Percentiles rank a stretch among this genome's conserved stretches.
These are phyloP conservation scores for Sula dactylatra DNA, from an alignment of 2,113 vertebrate species.

Conservation along the genomic window DNA sequence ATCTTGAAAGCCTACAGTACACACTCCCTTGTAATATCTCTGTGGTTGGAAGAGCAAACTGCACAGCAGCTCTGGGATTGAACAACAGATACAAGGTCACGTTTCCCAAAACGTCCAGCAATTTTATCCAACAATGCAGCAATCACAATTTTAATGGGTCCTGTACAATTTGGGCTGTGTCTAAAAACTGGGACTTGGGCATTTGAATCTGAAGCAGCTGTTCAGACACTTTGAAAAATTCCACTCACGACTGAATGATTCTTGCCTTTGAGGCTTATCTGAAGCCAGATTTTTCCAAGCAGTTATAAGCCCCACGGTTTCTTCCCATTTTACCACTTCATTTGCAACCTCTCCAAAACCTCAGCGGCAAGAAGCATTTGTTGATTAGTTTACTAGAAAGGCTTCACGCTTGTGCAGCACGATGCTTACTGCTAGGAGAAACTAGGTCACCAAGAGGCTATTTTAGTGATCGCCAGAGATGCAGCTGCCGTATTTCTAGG, in stretches of 20 bases:
- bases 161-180: no score
- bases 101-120: not conserved
- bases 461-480: not conserved
- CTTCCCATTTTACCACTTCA: not conserved
- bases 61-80: not conserved
- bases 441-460: constrained; percentile 34
- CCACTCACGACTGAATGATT: not conserved
- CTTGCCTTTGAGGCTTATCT: not conserved
- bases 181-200: not conserved
- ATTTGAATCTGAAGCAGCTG: not conserved
- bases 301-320: rapidly evolving
- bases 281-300: not conserved
- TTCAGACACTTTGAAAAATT: not conserved
- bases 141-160: not conserved
- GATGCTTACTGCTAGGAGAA: not conserved
- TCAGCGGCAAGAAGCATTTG: not conserved
- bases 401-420: not conserved
- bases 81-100: not conserved
- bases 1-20: not conserved
- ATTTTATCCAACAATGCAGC: not conserved
- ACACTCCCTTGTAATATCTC: not conserved
- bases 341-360: not conserved
- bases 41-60: not conserved
- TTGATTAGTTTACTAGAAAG: not conserved
- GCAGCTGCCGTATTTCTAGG: constrained; percentile 31